phyloP scores from a whole-genome alignment of 2,113 vertebrate species.

The Prionailurus viverrinus region DNA sequence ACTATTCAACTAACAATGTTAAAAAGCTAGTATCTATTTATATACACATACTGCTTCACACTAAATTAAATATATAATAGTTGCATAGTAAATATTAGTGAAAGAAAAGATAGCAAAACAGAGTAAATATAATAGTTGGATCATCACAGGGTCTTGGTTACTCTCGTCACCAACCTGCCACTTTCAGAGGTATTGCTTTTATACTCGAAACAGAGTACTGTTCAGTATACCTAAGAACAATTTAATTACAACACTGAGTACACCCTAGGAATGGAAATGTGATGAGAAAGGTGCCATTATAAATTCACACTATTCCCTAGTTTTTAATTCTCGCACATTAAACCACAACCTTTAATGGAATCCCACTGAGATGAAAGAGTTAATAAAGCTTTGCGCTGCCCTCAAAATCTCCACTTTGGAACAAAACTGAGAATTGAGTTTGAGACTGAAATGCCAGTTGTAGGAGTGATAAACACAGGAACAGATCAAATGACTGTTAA shows the following conservation, averaged over 20 bases:
- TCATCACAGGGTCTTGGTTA: not conserved
- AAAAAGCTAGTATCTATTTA: slow-evolving; percentile 30
- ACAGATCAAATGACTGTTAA: not conserved
- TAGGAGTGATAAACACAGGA: not conserved
- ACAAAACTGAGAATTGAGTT: not conserved
- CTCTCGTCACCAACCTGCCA: slow-evolving; percentile 29
- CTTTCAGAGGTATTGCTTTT: not conserved
- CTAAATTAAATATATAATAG: not conserved
- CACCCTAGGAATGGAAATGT: not conserved
- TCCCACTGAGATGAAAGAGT: not conserved
- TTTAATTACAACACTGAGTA: slow-evolving; percentile 21
- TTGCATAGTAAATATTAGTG: not conserved
- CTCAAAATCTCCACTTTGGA: not conserved
- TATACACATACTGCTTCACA: not conserved
- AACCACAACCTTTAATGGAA: slow-evolving; percentile 24
- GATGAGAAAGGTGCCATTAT: not conserved
- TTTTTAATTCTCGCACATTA: not conserved
- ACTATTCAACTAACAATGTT: not conserved
- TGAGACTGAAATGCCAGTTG: not conserved
- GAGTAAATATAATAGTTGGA: slow-evolving; percentile 10
- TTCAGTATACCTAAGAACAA: not conserved
- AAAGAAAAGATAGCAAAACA: not conserved
- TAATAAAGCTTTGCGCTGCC: not conserved
- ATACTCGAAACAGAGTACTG: not conserved
- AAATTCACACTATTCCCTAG: not conserved